Conservation (phyloP, 2,888 invertebrate species). For the Andrena minutula region DNA sequence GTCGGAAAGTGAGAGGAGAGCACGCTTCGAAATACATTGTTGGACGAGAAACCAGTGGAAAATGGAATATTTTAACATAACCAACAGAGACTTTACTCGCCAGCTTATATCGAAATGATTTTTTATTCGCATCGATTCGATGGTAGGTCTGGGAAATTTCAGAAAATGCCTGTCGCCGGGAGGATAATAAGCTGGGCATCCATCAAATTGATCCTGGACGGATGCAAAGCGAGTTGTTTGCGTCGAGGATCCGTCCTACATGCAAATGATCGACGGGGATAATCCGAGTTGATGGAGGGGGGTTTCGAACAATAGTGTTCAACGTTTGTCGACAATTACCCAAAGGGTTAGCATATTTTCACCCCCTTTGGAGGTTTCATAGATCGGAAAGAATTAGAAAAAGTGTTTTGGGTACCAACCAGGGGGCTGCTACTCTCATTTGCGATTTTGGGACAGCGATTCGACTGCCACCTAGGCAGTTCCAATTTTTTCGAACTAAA, state of each 20-base stretch:
- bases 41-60: background rate
- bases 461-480: too few species aligned
- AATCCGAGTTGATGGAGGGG: conserved; percentile 20
- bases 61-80: conserved; percentile 10
- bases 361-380: too few species aligned
- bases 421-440: too few species aligned
- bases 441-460: too few species aligned
- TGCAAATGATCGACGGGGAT: conserved; percentile 41
- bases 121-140: background rate
- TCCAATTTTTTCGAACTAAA: too few species aligned
- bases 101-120: too few species aligned
- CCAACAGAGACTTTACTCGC: background rate
- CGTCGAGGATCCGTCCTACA: conserved; percentile 39
- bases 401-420: too few species aligned
- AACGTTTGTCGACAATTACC: too few species aligned
- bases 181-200: conserved; percentile 72
- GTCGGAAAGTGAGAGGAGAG: conserved; percentile 29
- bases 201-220: conserved; percentile 79
- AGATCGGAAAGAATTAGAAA: too few species aligned
- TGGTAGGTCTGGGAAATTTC: background rate
- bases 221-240: conserved; percentile 76
- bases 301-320: background rate
- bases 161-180: background rate
- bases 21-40: background rate
- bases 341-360: too few species aligned